These are phyloP conservation scores for Petrocephalus sullivani DNA, from an alignment of 2,797 vertebrate species.

Conservation along the genomic window DNA sequence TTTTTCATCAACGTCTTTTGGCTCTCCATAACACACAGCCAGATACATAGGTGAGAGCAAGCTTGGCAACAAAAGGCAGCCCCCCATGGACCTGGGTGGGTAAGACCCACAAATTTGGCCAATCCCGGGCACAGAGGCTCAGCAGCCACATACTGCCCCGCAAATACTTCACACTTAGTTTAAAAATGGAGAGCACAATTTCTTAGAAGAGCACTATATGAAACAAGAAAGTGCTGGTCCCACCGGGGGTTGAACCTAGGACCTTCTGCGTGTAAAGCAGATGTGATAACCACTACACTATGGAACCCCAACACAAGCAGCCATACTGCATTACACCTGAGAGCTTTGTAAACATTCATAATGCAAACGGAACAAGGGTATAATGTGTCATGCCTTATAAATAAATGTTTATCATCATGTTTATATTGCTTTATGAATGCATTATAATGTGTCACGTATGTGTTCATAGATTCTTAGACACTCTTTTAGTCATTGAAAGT, in stretches of 20 bases:
- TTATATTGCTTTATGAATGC: background rate
- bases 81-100: too few species aligned
- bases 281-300: constrained; percentile 54
- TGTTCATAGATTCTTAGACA: background rate
- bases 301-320: constrained; percentile 35
- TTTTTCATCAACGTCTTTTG: too few species aligned
- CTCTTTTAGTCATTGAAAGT: background rate
- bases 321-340: background rate
- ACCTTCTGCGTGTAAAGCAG: constrained; percentile 51
- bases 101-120: too few species aligned
- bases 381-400: background rate
- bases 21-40: too few species aligned
- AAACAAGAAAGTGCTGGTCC: constrained; percentile 26
- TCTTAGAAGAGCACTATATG: too few species aligned
- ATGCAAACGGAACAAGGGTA: background rate
- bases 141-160: too few species aligned
- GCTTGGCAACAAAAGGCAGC: too few species aligned
- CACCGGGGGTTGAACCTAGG: constrained; percentile 48
- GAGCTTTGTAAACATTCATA: background rate
- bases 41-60: too few species aligned
- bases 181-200: too few species aligned
- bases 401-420: background rate
- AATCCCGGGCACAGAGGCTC: too few species aligned
- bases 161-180: too few species aligned
- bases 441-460: background rate